Evolutionary conservation across 2,113 vertebrate species (phyloP).

Genomic region (Galbula dea): DNA sequence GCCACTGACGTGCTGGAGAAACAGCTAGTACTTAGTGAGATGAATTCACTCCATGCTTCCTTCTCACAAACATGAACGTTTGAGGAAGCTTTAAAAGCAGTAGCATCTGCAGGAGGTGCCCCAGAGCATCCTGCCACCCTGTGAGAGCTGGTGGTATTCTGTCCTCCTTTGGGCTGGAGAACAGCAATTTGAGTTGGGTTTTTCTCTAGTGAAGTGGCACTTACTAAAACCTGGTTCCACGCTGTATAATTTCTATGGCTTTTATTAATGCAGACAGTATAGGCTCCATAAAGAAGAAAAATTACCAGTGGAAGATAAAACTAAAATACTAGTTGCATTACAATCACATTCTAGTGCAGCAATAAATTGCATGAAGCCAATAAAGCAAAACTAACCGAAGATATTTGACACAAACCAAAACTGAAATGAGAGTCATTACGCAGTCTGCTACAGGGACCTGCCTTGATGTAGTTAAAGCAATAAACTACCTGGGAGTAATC

Average conservation of each 20-base stretch:
- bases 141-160: accelerated
- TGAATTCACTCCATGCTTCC: not conserved
- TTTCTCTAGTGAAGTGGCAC: slow-evolving; percentile 37
- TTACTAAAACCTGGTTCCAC: slow-evolving; percentile 63
- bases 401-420: slow-evolving; percentile 80
- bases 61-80: not conserved
- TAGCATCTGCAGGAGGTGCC: not conserved
- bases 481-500: slow-evolving; percentile 79
- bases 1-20: not conserved
- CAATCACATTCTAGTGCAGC: slow-evolving; percentile 73
- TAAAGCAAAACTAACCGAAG: slow-evolving; percentile 81
- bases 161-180: not conserved
- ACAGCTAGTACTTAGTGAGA: not conserved
- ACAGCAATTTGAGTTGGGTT: not conserved
- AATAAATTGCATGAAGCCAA: slow-evolving; percentile 76
- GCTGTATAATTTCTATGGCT: slow-evolving; percentile 74
- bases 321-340: slow-evolving; percentile 77
- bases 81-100: not conserved
- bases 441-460: slow-evolving; percentile 69
- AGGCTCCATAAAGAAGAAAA: slow-evolving; percentile 77
- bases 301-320: slow-evolving; percentile 76
- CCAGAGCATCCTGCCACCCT: not conserved
- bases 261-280: slow-evolving; percentile 73
- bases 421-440: slow-evolving; percentile 73
- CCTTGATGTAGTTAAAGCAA: slow-evolving; percentile 73